These are phyloP conservation scores for Amazona vittata DNA, from an alignment of 2,113 vertebrate genomes.

Conservation along the genomic window DNA sequence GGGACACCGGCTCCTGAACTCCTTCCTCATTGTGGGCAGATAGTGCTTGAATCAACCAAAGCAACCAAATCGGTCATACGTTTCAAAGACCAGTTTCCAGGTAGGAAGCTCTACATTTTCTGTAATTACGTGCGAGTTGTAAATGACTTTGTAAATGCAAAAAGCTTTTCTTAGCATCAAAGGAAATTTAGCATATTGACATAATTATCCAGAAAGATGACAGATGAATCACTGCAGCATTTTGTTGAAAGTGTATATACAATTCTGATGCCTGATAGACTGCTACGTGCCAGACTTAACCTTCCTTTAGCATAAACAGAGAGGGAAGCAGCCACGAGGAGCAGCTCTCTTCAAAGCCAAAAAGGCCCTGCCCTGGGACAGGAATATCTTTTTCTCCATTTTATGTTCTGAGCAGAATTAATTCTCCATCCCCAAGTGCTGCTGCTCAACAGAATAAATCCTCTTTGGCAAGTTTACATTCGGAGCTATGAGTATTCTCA, in stretches of 20 bases:
- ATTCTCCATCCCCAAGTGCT: neutral
- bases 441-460: neutral
- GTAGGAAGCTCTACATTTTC: neutral
- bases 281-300: neutral
- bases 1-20: neutral
- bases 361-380: neutral
- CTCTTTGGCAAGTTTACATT: neutral
- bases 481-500: neutral
- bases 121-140: neutral
- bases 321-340: neutral
- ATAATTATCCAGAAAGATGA: slow-evolving; percentile 15
- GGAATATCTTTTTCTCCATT: neutral
- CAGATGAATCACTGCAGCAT: slow-evolving; percentile 31
- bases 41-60: neutral
- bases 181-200: neutral
- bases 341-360: neutral
- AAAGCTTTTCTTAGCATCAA: neutral
- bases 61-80: neutral
- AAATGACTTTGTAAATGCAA: neutral
- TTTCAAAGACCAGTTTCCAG: neutral
- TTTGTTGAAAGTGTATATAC: neutral
- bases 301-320: neutral
- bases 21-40: neutral
- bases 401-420: neutral
- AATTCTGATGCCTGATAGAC: neutral